Evolutionary conservation across 2,113 vertebrate genomes (phyloP).

Genomic region (Buteo buteo): DNA sequence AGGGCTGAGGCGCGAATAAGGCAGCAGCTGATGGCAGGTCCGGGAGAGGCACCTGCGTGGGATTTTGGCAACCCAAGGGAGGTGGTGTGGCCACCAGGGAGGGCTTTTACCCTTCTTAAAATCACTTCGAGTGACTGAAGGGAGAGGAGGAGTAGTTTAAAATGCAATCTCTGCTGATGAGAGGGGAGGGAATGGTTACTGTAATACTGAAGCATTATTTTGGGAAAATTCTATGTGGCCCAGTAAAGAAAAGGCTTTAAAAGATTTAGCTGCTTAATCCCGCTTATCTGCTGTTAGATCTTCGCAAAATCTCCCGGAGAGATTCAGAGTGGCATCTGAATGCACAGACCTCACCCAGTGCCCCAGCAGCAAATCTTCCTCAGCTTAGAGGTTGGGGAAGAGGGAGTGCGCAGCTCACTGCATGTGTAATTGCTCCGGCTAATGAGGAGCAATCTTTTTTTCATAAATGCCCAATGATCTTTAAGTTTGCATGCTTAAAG

Average conservation of each 20-base stretch:
- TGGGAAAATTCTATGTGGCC: background rate
- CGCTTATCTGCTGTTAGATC: background rate
- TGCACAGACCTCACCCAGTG: background rate
- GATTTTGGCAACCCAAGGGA: background rate
- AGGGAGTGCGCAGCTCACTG: accelerated
- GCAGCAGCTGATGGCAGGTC: background rate
- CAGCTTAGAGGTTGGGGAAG: background rate
- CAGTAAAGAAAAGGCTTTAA: background rate
- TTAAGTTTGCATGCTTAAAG: background rate
- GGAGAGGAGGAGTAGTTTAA: background rate
- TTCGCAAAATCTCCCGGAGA: background rate
- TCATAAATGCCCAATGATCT: background rate
- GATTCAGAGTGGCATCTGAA: background rate
- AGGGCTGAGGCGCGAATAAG: background rate
- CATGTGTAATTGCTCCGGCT: background rate
- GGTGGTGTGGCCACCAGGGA: background rate
- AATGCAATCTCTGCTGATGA: background rate
- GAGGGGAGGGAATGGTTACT: background rate
- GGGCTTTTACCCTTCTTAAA: background rate
- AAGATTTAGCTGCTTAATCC: constrained; percentile 27
- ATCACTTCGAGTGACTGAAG: background rate
- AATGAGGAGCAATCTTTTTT: background rate
- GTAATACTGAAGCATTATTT: background rate
- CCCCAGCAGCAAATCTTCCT: background rate
- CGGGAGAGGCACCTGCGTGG: accelerated